These are phyloP conservation scores for Acanthacorydalis orientalis DNA, from an alignment of 2,888 invertebrate genomes.

Conservation along the genomic window DNA sequence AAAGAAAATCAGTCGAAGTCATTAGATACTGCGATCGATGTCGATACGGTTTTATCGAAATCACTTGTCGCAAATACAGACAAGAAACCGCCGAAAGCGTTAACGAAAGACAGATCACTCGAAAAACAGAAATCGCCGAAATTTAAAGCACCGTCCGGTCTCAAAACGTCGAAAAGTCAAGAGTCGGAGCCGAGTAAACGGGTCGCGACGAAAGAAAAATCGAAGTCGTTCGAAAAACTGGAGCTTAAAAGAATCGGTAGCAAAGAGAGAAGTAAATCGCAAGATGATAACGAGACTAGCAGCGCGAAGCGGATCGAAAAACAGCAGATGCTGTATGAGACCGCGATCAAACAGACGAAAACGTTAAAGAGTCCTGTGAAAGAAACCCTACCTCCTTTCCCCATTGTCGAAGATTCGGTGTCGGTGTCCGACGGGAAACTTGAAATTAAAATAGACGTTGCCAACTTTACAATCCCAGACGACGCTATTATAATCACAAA, in stretches of 20 bases:
- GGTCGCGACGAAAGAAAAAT: conserved; percentile 42
- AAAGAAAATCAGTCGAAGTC: not conserved
- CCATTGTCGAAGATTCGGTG: conserved; percentile 56
- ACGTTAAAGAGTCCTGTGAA: conserved; percentile 57
- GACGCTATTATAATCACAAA: conserved; percentile 62
- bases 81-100: conserved; percentile 5
- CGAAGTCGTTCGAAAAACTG: conserved; percentile 49
- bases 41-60: not conserved
- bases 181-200: conserved; percentile 34
- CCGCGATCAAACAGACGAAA: conserved; percentile 57
- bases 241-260: conserved; percentile 36
- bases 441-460: conserved; percentile 53
- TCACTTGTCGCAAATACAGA: not conserved
- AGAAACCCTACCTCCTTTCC: conserved; percentile 52
- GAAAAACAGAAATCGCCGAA: conserved; percentile 34
- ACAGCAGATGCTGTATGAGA: conserved; percentile 59
- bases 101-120: conserved; percentile 27
- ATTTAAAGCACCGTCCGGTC: conserved; percentile 15
- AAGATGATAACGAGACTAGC: conserved; percentile 56
- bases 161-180: conserved; percentile 37
- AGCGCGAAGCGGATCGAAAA: conserved; percentile 55
- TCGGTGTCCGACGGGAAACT: conserved; percentile 56
- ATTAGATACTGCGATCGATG: not conserved
- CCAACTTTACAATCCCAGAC: conserved; percentile 29
- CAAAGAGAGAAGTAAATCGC: conserved; percentile 52